Evolutionary conservation across 2,888 invertebrate species (phyloP).

Genomic region (Drosophila greeni): DNA sequence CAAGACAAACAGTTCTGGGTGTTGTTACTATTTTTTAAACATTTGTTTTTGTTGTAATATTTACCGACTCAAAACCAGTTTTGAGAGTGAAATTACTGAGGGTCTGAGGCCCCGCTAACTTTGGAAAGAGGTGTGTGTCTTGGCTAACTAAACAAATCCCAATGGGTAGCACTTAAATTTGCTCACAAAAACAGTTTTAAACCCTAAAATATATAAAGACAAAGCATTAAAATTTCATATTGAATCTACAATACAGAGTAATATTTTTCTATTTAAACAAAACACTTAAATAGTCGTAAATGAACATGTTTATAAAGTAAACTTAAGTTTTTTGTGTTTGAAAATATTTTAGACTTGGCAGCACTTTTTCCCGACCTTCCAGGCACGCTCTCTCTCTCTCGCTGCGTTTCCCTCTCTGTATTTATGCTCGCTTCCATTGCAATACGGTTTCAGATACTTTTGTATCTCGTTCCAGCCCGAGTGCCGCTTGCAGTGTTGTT

Average conservation of each 20-base stretch:
- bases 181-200: not conserved
- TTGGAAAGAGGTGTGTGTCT: not conserved
- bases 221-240: not conserved
- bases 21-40: not conserved
- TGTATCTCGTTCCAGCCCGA: conserved; percentile 26
- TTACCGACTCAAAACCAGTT: conserved; percentile 17
- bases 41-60: not conserved
- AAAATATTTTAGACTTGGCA: conserved; percentile 24
- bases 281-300: not conserved
- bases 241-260: not conserved
- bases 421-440: conserved; percentile 30
- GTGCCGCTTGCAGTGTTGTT: conserved; percentile 36
- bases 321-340: not conserved
- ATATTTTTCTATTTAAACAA: not conserved
- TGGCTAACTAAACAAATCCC: not conserved
- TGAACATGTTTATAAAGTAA: not conserved
- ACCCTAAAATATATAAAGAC: not conserved
- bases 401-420: not conserved
- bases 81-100: not conserved
- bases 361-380: conserved; percentile 41
- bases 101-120: not conserved
- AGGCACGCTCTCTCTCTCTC: conserved; percentile 5
- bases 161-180: not conserved
- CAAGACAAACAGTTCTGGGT: not conserved
- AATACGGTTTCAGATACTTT: conserved; percentile 23